A percentile compares a stretch with the other conserved stretches of the same genome.
Conservation (phyloP, 2,113 vertebrate species). For the Malurus cyaneus region DNA sequence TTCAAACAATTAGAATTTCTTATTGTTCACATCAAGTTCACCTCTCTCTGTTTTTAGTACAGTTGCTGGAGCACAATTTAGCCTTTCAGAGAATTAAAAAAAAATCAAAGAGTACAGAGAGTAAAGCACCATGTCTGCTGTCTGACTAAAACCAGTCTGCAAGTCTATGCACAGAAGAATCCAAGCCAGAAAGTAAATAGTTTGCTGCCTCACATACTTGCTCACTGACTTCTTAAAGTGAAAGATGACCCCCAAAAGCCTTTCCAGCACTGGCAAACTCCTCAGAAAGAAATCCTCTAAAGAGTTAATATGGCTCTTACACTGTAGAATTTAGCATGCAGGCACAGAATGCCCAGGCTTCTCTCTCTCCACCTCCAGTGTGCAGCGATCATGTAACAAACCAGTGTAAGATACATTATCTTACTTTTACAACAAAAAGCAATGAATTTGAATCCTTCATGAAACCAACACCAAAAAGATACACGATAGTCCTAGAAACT, state of each 20-base stretch:
- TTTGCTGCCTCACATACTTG: conserved; percentile 3
- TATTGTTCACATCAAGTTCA: background rate
- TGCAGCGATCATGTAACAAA: background rate
- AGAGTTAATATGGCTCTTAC: background rate
- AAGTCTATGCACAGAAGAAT: background rate
- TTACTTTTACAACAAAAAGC: background rate
- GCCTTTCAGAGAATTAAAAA: background rate
- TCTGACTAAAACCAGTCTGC: background rate
- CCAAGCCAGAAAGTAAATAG: conserved; percentile 15
- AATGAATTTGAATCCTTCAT: background rate
- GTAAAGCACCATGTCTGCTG: background rate
- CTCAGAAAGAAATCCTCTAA: background rate
- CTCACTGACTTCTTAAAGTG: conserved; percentile 6
- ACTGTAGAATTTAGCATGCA: background rate
- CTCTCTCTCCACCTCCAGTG: background rate
- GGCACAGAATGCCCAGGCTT: background rate
- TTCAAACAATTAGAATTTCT: background rate
- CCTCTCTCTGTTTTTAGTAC: background rate
- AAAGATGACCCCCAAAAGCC: background rate
- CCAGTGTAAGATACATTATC: background rate
- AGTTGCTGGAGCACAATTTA: background rate
- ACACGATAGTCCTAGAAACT: background rate
- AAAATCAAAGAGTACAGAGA: background rate
- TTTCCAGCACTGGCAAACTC: background rate
- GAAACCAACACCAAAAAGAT: background rate